A percentile compares a stretch with the other conserved stretches of the same genome.
Conservation (phyloP, 2,797 vertebrate species). For the Denticeps clupeoides region DNA sequence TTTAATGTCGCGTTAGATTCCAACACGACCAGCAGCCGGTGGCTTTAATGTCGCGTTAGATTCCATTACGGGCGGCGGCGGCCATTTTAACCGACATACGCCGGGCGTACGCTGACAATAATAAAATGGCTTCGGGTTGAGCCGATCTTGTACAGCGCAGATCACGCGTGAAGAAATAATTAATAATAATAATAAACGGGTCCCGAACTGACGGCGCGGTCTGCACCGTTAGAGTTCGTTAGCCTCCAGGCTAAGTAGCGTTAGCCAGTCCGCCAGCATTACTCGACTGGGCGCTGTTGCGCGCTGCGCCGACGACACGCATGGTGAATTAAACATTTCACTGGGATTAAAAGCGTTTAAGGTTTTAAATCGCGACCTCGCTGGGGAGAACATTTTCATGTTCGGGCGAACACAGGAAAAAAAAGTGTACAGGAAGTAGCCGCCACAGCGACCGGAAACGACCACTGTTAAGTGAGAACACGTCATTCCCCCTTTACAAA, state of each 20-base stretch:
- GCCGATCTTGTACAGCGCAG: slow-evolving; percentile 1
- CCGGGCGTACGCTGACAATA: slow-evolving; percentile 25
- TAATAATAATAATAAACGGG: too few relatives aligned
- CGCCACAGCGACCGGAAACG: slow-evolving; percentile 65
- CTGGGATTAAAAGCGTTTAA: too few relatives aligned
- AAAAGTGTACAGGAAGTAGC: slow-evolving; percentile 60
- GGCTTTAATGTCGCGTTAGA: slow-evolving; percentile 3
- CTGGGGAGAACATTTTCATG: not conserved
- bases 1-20: slow-evolving; percentile 26
- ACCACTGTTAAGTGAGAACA: slow-evolving; percentile 62
- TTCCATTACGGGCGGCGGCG: slow-evolving; percentile 15
- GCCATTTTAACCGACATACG: slow-evolving; percentile 38
- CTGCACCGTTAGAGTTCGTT: too few relatives aligned
- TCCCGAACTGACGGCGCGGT: too few relatives aligned
- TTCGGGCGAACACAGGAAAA: slow-evolving; percentile 32
- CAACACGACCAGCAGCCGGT: slow-evolving; percentile 1
- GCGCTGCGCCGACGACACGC: too few relatives aligned
- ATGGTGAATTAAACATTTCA: too few relatives aligned
- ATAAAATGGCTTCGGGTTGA: slow-evolving; percentile 40
- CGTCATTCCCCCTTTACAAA: slow-evolving; percentile 63
- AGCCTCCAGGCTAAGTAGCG: too few relatives aligned
- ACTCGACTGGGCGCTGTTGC: too few relatives aligned
- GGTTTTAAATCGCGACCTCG: too few relatives aligned
- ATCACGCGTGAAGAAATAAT: too few relatives aligned
- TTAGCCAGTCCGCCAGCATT: too few relatives aligned